Conservation (phyloP, 2,888 invertebrate species). For the Calameuta idolon region DNA sequence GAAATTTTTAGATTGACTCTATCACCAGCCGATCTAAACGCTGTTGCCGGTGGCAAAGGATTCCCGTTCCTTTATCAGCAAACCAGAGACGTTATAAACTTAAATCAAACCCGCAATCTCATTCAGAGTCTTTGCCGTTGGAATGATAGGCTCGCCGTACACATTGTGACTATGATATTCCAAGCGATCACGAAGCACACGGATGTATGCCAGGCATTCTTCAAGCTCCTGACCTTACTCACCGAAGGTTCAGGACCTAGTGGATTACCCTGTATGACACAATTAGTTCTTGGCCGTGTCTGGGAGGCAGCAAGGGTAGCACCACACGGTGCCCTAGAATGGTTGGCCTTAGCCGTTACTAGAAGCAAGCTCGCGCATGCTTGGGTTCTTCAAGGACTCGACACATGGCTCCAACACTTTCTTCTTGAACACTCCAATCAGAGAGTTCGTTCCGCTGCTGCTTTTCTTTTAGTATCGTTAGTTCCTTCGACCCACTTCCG, state of each 20-base stretch:
- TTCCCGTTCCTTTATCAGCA: conserved; percentile 95
- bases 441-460: conserved; percentile 90
- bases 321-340: conserved; percentile 92
- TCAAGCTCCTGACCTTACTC: conserved; percentile 88
- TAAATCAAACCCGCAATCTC: conserved; percentile 90
- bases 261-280: conserved; percentile 91
- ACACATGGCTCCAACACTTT: conserved; percentile 92
- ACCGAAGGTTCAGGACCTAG: conserved; percentile 86
- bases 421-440: conserved; percentile 87
- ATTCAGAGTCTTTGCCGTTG: conserved; percentile 92
- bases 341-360: conserved; percentile 83
- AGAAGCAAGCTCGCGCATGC: conserved; percentile 91
- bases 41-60: conserved; percentile 90
- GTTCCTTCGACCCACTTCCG: conserved; percentile 93
- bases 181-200: conserved; percentile 91
- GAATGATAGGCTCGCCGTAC: conserved; percentile 89
- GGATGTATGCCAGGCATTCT: conserved; percentile 92
- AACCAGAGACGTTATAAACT: conserved; percentile 92
- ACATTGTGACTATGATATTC: conserved; percentile 91
- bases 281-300: conserved; percentile 86
- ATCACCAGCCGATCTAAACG: conserved; percentile 82
- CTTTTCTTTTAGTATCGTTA: conserved; percentile 87
- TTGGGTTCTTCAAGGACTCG: conserved; percentile 92
- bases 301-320: conserved; percentile 93
- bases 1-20: conserved; percentile 74